These are phyloP conservation scores for Gallinago solitaria DNA, from an alignment of 2,797 vertebrate species.

Conservation along the genomic window DNA sequence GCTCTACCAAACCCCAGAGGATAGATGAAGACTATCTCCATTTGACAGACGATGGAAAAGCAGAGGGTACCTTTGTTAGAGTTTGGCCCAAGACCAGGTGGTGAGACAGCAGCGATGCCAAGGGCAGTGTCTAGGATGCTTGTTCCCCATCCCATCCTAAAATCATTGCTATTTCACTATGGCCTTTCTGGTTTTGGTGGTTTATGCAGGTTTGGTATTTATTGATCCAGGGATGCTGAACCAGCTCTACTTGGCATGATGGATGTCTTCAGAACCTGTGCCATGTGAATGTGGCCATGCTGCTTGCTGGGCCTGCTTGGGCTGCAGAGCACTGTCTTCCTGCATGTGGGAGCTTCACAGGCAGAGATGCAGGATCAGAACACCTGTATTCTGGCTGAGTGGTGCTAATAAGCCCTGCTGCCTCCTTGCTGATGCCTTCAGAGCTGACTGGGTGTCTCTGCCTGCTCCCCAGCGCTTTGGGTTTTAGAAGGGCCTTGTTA, in stretches of 20 bases:
- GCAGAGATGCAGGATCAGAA: neutral
- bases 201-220: neutral
- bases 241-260: neutral
- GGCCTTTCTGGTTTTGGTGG: neutral
- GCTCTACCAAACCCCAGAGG: neutral
- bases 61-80: neutral
- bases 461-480: neutral
- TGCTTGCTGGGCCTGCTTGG: neutral
- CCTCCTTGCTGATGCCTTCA: neutral
- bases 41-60: conserved; percentile 5
- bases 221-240: neutral
- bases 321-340: neutral
- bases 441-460: neutral
- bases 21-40: conserved; percentile 18
- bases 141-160: neutral
- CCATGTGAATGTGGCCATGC: fast-evolving
- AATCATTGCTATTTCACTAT: neutral
- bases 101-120: neutral
- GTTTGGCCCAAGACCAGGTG: neutral
- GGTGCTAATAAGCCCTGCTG: neutral
- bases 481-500: neutral
- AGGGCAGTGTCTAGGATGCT: neutral
- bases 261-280: neutral
- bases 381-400: neutral
- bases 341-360: neutral